phyloP scores from a whole-genome alignment of 1,140 invertebrate species.

The Caerostris darwini region DNA sequence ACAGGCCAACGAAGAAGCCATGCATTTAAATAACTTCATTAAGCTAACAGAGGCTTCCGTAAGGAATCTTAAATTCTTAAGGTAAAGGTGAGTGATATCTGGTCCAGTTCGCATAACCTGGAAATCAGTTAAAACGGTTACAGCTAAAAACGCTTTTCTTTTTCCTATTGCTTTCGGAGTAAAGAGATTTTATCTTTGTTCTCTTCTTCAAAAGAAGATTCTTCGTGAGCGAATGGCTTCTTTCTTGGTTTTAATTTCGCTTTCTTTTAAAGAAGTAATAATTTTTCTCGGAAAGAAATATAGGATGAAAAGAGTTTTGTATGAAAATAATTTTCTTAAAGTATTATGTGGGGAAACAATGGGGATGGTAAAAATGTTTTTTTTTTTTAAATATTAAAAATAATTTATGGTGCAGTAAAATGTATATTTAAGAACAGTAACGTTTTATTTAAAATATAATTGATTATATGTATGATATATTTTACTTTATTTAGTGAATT shows the following conservation, averaged over 20 bases:
- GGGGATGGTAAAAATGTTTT: not conserved
- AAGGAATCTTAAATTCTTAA: slow-evolving; percentile 18
- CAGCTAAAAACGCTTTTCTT: slow-evolving; percentile 8
- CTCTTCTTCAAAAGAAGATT: not conserved
- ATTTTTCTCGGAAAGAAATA: not conserved
- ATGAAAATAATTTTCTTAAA: not conserved
- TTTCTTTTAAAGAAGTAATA: not conserved
- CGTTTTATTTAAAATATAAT: no score
- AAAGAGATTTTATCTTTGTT: slow-evolving; percentile 35
- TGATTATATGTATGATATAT: no score
- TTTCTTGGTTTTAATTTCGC: not conserved
- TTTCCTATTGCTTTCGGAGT: not conserved
- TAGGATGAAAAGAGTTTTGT: not conserved
- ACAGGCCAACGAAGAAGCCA: not conserved
- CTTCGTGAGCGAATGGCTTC: not conserved
- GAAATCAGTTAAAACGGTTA: slow-evolving; percentile 27
- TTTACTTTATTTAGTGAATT: no score
- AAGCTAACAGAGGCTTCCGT: not conserved
- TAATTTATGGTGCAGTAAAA: no score
- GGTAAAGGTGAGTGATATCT: not conserved
- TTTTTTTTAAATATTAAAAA: not conserved
- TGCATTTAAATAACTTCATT: slow-evolving; percentile 67
- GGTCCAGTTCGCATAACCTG: no score
- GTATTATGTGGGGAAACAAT: not conserved
- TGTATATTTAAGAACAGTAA: no score